Base-by-base conservation (phyloP, 2,888 invertebrate genomes). In the Furcula furcula region DNA sequence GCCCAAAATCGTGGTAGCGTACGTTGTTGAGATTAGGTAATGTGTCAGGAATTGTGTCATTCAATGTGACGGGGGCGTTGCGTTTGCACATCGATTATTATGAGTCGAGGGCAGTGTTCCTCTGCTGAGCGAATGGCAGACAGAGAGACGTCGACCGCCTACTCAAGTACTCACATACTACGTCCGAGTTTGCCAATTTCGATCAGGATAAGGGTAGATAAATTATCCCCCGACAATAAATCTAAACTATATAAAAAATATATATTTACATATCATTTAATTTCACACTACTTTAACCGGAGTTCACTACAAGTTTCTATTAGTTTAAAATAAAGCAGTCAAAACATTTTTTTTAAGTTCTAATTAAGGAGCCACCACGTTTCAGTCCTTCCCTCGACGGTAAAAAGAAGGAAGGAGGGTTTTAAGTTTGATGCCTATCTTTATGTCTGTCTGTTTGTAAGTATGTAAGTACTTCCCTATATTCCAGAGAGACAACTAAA, bases 31-130 rank as follows among this genome's bases (percentile, higher is more conserved):
- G 71, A 81, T 76, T 84, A 76, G 76, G 76, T 82, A 79, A 84
- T 81, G 75, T 76, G 76, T 69, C 66, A 72, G 82, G 80, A 85
- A 84, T 85, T 86, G 82, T 85, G 84, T 84, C 86, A 83, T 77
- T 76, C 75, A 70, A 75, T 74, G 68, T 65, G 63, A 80, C 68
- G 77, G 80, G 77, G 82, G 81, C 81, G 82, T 75, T 76, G 56
- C 70, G 76, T 79, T 77, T 78, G 71, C 76, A 78, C 69, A 72
- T 69, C 67, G 74, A 76, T 65, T 65, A 70, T 61, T 69, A 67
- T 58, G 61, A 75, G 72, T 71, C 69, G 74, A 77, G 77, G 75
- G 75, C 79, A 80, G 72, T 66, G 72, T 73, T 76, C 69, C 69
- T 72, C 57, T 52, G 44, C 40, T 55, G 57, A 55, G 60, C 61